Evolutionary conservation across 92 coral and sea anemone species (phyloP).

Genomic region (Porites cylindrica): DNA sequence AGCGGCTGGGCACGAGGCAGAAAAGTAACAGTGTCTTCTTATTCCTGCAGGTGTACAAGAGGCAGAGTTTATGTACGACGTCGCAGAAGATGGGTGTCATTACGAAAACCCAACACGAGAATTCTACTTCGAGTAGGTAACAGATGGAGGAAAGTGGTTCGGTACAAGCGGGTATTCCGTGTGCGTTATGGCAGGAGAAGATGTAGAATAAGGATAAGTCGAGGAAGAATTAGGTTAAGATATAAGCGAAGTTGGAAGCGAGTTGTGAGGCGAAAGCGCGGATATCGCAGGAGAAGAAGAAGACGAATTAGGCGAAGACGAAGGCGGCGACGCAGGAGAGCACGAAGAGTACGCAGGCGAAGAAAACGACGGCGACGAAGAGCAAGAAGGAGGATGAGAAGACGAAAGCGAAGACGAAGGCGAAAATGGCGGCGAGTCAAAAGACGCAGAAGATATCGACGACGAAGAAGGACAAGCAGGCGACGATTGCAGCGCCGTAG

Average conservation of each 20-base stretch:
- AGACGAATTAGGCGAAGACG: slow-evolving; percentile 8
- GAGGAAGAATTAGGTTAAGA: not conserved
- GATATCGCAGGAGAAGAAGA: slow-evolving; percentile 21
- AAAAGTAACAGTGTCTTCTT: not conserved
- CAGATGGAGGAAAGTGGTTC: slow-evolving; percentile 6
- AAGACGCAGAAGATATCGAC: slow-evolving; percentile 12
- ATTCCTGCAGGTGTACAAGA: slow-evolving; percentile 1
- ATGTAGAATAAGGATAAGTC: not conserved
- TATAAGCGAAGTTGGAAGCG: slow-evolving; percentile 2
- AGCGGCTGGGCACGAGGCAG: too few species aligned
- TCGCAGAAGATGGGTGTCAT: slow-evolving; percentile 9
- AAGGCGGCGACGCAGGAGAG: slow-evolving; percentile 17
- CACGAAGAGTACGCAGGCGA: slow-evolving; percentile 24
- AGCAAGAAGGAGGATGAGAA: not conserved
- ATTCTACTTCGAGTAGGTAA: not conserved
- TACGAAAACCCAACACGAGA: not conserved
- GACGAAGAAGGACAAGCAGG: slow-evolving; percentile 1
- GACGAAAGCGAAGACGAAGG: slow-evolving; percentile 22
- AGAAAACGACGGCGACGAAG: slow-evolving; percentile 34
- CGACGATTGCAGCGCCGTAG: not conserved
- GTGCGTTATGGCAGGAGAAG: slow-evolving; percentile 25
- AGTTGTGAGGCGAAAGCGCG: slow-evolving; percentile 22
- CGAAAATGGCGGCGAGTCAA: slow-evolving; percentile 12
- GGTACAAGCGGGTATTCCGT: slow-evolving; percentile 10
- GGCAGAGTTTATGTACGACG: slow-evolving; percentile 19